These are phyloP conservation scores for Baronia brevicornis DNA, from an alignment of 2,888 invertebrate genomes.

Conservation along the genomic window DNA sequence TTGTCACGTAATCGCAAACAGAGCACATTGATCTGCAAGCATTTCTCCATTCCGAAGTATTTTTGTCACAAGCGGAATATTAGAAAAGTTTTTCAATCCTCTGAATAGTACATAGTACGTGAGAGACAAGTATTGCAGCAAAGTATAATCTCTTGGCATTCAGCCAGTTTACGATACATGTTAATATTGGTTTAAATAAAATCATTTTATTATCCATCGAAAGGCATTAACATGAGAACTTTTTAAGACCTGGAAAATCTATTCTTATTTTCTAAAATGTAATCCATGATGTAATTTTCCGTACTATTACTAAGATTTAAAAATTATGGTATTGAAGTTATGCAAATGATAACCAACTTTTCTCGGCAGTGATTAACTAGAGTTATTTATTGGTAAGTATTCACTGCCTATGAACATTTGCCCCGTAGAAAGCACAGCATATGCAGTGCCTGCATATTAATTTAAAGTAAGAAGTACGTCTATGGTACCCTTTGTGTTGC, in stretches of 20 bases:
- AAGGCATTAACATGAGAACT: slow-evolving; percentile 15
- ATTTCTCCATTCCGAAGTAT: slow-evolving; percentile 44
- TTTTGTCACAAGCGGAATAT: slow-evolving; percentile 58
- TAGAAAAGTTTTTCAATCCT: slow-evolving; percentile 73
- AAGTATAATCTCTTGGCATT: slow-evolving; percentile 62
- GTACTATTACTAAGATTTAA: too few relatives aligned
- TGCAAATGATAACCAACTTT: too few relatives aligned
- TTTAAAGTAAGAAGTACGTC: too few relatives aligned
- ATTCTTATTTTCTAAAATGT: too few relatives aligned
- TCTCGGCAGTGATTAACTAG: too few relatives aligned
- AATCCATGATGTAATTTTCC: too few relatives aligned
- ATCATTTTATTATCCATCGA: slow-evolving; percentile 30
- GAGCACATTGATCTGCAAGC: slow-evolving; percentile 22
- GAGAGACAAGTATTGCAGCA: slow-evolving; percentile 66
- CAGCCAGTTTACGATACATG: slow-evolving; percentile 67
- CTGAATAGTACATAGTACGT: slow-evolving; percentile 58
- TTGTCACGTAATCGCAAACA: slow-evolving; percentile 9
- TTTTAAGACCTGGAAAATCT: slow-evolving; percentile 11
- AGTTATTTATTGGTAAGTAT: too few relatives aligned
- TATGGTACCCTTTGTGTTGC: too few relatives aligned
- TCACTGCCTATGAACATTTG: too few relatives aligned
- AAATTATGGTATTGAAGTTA: too few relatives aligned
- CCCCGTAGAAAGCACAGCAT: too few relatives aligned
- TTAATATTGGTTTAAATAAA: slow-evolving; percentile 56
- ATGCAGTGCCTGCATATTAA: too few relatives aligned